Conservation (phyloP, 2,113 vertebrate genomes). For the Syngnathoides biaculeatus region DNA sequence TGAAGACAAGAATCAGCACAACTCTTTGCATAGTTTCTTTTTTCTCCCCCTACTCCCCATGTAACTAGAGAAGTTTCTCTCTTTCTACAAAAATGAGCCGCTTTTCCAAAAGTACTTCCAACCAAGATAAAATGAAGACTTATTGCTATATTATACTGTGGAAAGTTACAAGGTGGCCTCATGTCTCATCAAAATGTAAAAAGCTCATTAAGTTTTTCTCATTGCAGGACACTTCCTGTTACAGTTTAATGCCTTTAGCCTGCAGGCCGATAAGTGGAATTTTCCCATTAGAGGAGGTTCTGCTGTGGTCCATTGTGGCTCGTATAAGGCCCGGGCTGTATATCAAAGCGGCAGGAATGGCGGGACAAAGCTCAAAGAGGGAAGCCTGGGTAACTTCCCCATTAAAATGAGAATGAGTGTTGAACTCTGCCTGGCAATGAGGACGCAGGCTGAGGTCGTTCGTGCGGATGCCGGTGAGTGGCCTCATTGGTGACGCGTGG, state of each 20-base stretch:
- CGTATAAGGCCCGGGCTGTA: constrained; percentile 19
- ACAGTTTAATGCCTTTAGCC: constrained; percentile 15
- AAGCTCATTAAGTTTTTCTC: constrained; percentile 12
- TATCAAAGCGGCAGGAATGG: constrained; percentile 14
- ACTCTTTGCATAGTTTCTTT: constrained; percentile 46
- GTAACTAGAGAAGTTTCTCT: constrained; percentile 62
- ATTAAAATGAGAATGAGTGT: constrained; percentile 19
- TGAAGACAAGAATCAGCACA: constrained; percentile 57
- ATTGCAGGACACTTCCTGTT: constrained; percentile 38
- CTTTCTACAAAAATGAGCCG: constrained; percentile 55
- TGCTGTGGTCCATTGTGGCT: constrained; percentile 38
- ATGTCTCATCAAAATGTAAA: neutral
- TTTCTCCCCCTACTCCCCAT: constrained; percentile 38
- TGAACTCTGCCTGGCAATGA: constrained; percentile 39
- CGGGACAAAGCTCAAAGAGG: constrained; percentile 8
- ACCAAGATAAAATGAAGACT: neutral
- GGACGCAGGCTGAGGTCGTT: constrained; percentile 28
- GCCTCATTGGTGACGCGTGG: neutral
- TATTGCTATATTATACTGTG: neutral
- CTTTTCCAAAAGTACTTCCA: constrained; percentile 7
- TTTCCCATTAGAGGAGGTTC: constrained; percentile 46
- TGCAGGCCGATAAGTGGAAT: constrained; percentile 38
- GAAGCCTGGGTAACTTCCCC: constrained; percentile 7
- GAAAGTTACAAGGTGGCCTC: neutral
- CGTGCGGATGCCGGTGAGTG: neutral